Conservation (phyloP, 2,797 vertebrate genomes). For the Sphenopsis melanotis region DNA sequence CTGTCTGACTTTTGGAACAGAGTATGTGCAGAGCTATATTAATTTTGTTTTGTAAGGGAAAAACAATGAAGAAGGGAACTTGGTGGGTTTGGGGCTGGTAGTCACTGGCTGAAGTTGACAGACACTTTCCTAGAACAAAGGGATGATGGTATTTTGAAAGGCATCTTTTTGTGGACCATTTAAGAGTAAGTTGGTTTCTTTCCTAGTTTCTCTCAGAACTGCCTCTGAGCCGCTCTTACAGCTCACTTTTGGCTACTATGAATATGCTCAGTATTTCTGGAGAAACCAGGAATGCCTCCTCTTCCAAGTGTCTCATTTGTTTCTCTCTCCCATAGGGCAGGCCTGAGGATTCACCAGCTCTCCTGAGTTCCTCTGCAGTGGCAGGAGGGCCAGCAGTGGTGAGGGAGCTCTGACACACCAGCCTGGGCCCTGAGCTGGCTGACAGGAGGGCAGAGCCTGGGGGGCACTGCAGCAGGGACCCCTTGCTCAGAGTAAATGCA, state of each 20-base stretch:
- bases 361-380: background rate
- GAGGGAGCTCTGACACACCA: background rate
- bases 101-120: background rate
- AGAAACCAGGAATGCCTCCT: background rate
- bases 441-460: background rate
- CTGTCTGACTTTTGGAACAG: background rate
- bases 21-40: background rate
- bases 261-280: background rate
- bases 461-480: background rate
- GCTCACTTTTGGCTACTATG: constrained; percentile 41
- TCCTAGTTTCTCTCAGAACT: accelerated
- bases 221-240: background rate
- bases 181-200: background rate
- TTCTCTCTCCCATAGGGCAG: background rate
- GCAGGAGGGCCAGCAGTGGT: background rate
- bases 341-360: background rate
- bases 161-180: background rate
- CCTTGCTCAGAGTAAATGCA: background rate
- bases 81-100: background rate
- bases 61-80: background rate
- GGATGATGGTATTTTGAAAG: background rate
- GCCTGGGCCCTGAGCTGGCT: background rate
- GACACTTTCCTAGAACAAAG: background rate
- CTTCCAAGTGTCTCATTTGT: background rate
- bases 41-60: background rate